Base-by-base conservation (phyloP, 37 sponge, comb jelly and placozoan genomes). In the Chondrosia reniformis region DNA sequence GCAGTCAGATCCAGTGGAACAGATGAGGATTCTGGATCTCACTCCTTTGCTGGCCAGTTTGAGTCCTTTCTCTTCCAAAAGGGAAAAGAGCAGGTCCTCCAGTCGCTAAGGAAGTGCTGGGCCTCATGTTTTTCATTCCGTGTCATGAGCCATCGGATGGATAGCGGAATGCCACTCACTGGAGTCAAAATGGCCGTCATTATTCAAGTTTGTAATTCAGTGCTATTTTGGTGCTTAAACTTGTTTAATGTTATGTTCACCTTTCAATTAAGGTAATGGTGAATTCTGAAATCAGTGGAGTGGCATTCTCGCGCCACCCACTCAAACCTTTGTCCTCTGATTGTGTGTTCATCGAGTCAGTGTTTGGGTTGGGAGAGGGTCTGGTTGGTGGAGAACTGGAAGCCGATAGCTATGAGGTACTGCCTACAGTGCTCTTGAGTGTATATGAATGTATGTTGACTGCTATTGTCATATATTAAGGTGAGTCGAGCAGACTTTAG, bases 41-140 rank as follows among this genome's bases (percentile, higher is more conserved):
- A 93, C 58, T 93, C 94, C 10, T 93, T 93, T 81, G 94, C 94
- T 31, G 94, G 94, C 84, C 94, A 93, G 80, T 93, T 93, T 89
- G 94, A 93, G 58, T 89, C 84, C 1, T 89, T 62, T 57, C 89
- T 93, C 46, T 93, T 80, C 66, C 94, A 89, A 75, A 79, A 80
- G 9, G 94, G 94, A 10, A 46, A 31, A 2, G 75, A 83, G 41
- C 31, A 10, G 46, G 80, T 93, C 28, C 9, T 80, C 44, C 55
- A 46, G 44, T 58, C 89, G 1, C 8, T 93, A n/a, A 86, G 80
- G 74, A 66, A 27, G 41, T 93, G 90, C 46, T 93, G 94, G 94
- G 82, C 80, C 24, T 89, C 87, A 6, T 89, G 90, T 55, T 93
- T 89, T 79, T 86, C 94, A 45, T 76, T 67, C 54, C 56, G 94